Base-by-base conservation (phyloP, 1,140 invertebrate genomes). In the Ptiloglossa arizonensis region DNA sequence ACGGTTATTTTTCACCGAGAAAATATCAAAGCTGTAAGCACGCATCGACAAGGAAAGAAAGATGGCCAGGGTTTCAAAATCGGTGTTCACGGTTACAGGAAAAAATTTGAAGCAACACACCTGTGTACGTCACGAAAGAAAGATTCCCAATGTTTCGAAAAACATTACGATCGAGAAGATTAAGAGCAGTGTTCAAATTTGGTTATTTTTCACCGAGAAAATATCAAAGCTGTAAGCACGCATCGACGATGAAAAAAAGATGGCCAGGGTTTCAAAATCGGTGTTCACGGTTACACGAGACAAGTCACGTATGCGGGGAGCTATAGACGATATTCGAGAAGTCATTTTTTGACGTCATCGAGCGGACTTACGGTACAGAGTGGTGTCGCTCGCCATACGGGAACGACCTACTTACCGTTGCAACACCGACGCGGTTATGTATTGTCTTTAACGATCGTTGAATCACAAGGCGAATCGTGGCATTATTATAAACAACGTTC, bases 321-420 rank as follows among this genome's bases (percentile, higher is more conserved):
- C 35, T 17, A n/a, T 11, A n/a, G 6, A n/a, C 54, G 29, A 24
- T n/a, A 54, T 71, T 66, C 52, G 46, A 24, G n/a, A 44, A 70
- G 35, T 62, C 57, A 22, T 41, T 68, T n/a, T 11, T 35, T 73
- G 71, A 83, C 68, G 71, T 80, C 77, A 80, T 2, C 27, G n/a
- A 6, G 9, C 35, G 22, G 8, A 19, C 44, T 73, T 84, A 80
- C 67, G 67, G 72, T 83, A 72, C 76, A 83, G 44, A 66, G 22
- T 46, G 9, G 24, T 32, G 29, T 35, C 46, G 48, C 27, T 52
- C 54, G 22, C 22, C 59, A 54, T 70, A 77, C 56, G 5, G 35
- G 32, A 50, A 48, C 41, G 82, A 41, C 82, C 82, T 70, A 85
- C 73, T 84, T 84, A 70, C 44, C 11, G 52, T 72, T 80, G 60